Evolutionary conservation across 1,140 invertebrate species (phyloP).

Genomic region (Aradophagus sp.): DNA sequence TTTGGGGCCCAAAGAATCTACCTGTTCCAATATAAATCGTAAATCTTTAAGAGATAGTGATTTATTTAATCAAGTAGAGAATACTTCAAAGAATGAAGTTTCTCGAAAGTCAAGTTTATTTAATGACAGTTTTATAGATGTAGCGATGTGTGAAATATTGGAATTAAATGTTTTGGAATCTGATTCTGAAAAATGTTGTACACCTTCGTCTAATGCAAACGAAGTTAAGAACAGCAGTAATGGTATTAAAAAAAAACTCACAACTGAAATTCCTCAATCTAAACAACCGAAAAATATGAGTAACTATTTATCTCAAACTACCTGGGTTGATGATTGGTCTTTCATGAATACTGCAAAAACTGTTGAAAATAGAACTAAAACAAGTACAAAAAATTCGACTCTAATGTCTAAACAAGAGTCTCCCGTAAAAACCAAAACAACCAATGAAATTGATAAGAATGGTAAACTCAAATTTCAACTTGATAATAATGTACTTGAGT

Average conservation of each 20-base stretch:
- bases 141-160: slow-evolving; percentile 66
- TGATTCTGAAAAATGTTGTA: slow-evolving; percentile 54
- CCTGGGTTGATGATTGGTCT: slow-evolving; percentile 62
- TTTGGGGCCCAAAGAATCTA: too few relatives aligned
- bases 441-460: slow-evolving; percentile 1
- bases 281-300: slow-evolving; percentile 2
- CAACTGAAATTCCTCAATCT: neutral
- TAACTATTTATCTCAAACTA: slow-evolving; percentile 14
- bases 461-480: slow-evolving; percentile 15
- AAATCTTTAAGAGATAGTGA: too few relatives aligned
- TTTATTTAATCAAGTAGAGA: too few relatives aligned
- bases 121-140: slow-evolving; percentile 61
- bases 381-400: neutral
- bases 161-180: slow-evolving; percentile 68
- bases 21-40: too few relatives aligned
- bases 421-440: neutral
- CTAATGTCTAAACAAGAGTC: slow-evolving; percentile 8
- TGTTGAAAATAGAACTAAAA: slow-evolving; percentile 1
- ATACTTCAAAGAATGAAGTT: too few relatives aligned
- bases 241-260: neutral
- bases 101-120: slow-evolving; percentile 19
- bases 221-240: neutral
- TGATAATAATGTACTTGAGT: slow-evolving; percentile 1
- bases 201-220: neutral
- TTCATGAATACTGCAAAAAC: slow-evolving; percentile 14